Conservation (phyloP, 2,797 vertebrate species). For the Acanthornis magna region DNA sequence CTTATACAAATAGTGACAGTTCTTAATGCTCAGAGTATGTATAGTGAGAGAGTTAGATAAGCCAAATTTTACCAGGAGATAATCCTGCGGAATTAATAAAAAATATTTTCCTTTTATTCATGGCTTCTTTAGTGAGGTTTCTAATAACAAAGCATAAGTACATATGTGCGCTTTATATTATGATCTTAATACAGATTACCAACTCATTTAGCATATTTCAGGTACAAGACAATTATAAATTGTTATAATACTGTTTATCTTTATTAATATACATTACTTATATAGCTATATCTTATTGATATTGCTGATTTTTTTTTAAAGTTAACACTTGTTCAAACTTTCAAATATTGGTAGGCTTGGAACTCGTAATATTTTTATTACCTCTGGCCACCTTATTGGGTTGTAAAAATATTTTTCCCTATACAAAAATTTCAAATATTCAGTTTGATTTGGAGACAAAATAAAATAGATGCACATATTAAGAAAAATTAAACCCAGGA, state of each 20-base stretch:
- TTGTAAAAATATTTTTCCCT: background rate
- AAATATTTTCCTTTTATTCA: background rate
- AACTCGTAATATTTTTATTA: background rate
- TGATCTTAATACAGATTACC: background rate
- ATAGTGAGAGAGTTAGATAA: background rate
- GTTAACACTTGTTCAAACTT: background rate
- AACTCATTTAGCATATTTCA: background rate
- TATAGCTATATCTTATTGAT: background rate
- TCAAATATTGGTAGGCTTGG: background rate
- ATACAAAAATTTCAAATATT: background rate
- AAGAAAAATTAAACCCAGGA: background rate
- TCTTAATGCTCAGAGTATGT: background rate
- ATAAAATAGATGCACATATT: background rate
- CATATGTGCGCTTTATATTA: background rate
- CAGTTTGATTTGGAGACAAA: background rate
- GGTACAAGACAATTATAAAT: background rate
- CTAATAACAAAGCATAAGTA: background rate
- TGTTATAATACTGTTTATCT: background rate
- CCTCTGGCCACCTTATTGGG: background rate
- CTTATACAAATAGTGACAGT: background rate
- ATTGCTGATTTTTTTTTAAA: background rate
- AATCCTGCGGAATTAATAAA: background rate
- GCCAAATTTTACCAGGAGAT: background rate
- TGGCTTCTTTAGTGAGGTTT: background rate
- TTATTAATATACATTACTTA: background rate